Evolutionary conservation across 2,797 vertebrate genomes (phyloP).

Genomic region (Cryptoblepharus egeriae): DNA sequence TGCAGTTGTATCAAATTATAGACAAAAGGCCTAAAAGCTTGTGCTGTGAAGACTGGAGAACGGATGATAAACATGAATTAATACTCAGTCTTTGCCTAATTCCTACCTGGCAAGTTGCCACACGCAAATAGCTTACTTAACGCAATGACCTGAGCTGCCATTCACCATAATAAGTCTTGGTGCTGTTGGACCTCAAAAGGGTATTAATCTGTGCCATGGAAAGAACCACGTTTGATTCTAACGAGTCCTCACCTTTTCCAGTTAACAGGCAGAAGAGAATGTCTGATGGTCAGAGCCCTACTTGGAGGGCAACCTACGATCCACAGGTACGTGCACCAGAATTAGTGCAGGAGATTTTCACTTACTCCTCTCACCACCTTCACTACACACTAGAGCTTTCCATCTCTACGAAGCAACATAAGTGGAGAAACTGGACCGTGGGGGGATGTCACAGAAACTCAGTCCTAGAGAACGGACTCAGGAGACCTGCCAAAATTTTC

Average conservation of each 20-base stretch:
- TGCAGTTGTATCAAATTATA: conserved; percentile 11
- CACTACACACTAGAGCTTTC: background rate
- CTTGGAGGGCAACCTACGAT: too few relatives aligned
- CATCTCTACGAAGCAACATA: background rate
- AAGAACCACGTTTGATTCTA: background rate
- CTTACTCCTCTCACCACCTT: too few relatives aligned
- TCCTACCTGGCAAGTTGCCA: conserved; percentile 16
- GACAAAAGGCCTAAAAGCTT: conserved; percentile 6
- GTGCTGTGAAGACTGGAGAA: background rate
- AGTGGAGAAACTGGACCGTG: too few relatives aligned
- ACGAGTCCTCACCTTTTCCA: conserved; percentile 3
- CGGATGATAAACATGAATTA: conserved; percentile 5
- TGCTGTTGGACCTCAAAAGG: background rate
- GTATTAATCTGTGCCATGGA: background rate
- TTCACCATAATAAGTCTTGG: background rate
- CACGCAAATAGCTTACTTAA: conserved; percentile 6
- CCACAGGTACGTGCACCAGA: background rate
- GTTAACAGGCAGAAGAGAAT: background rate
- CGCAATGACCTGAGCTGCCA: background rate
- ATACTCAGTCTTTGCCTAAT: conserved; percentile 9
- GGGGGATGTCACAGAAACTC: too few relatives aligned
- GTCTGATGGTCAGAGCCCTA: background rate
- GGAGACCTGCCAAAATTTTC: background rate
- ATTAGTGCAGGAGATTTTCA: background rate
- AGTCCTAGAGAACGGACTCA: background rate